These are phyloP conservation scores for Cladopsammia gracilis DNA, from an alignment of 64 coral and sea anemone genomes.

Conservation along the genomic window DNA sequence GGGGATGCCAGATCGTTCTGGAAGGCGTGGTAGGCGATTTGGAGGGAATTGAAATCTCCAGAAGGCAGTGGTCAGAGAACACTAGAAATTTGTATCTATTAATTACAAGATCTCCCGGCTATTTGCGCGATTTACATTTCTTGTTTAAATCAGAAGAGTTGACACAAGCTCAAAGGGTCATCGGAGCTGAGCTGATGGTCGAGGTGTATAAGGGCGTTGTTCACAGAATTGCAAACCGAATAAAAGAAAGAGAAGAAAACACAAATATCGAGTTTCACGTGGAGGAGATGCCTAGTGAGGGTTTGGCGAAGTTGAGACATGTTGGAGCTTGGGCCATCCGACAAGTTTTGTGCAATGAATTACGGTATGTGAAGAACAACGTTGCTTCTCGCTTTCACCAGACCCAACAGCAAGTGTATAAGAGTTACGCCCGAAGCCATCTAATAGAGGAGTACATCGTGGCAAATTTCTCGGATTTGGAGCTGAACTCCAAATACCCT, in stretches of 20 bases:
- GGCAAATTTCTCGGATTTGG: too few species aligned
- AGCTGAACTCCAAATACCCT: too few species aligned
- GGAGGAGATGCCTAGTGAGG: slow-evolving; percentile 35
- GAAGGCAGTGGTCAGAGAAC: background rate
- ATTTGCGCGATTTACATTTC: background rate
- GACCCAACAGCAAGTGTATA: too few species aligned
- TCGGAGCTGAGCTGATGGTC: slow-evolving; percentile 21
- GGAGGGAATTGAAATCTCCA: background rate
- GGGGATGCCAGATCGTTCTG: background rate
- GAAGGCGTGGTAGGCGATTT: background rate
- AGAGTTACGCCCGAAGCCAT: too few species aligned
- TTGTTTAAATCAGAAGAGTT: slow-evolving; percentile 19
- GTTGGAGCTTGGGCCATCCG: slow-evolving; percentile 10
- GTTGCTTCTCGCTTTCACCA: too few species aligned
- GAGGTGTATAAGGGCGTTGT: slow-evolving; percentile 20
- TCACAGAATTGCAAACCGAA: background rate
- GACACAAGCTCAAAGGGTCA: background rate
- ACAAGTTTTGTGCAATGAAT: background rate
- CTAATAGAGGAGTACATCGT: too few species aligned
- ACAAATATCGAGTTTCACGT: background rate
- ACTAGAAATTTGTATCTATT: background rate
- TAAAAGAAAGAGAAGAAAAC: background rate
- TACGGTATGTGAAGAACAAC: too few species aligned
- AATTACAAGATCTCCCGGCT: background rate
- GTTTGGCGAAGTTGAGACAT: slow-evolving; percentile 29